Percentiles rank a stretch among this genome's conserved stretches.
Conservation (phyloP, 2,797 vertebrate species). For the Sebastes taczanowskii region DNA sequence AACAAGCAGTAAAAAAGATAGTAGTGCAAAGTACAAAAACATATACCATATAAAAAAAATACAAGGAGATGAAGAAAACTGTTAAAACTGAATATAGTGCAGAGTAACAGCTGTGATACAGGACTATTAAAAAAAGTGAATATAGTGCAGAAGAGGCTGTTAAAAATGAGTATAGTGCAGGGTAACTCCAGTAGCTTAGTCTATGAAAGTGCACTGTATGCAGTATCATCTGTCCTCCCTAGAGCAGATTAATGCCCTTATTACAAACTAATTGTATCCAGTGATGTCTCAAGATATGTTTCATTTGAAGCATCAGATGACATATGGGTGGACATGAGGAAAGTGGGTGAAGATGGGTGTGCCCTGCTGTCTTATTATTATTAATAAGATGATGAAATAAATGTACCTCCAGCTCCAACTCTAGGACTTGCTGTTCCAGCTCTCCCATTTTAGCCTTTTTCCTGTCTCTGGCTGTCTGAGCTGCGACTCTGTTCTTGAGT, state of each 20-base stretch:
- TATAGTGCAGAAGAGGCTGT: no score
- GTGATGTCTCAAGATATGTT: neutral
- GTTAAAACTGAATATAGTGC: no score
- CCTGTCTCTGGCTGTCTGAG: conserved; percentile 95
- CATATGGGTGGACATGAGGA: neutral
- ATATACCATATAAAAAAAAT: no score
- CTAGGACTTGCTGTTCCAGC: conserved; percentile 93
- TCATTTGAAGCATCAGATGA: neutral
- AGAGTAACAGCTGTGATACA: no score
- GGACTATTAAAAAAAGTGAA: no score
- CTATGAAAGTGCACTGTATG: no score
- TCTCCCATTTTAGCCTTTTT: conserved; percentile 99
- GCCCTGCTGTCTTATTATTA: neutral
- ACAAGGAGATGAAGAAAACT: no score
- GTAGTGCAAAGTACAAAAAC: no score
- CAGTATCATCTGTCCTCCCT: no score
- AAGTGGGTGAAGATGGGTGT: neutral
- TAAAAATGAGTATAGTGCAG: no score
- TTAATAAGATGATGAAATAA: neutral
- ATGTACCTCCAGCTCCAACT: conserved; percentile 92
- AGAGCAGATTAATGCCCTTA: neutral
- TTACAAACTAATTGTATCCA: neutral
- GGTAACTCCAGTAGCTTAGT: no score
- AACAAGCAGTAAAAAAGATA: no score
- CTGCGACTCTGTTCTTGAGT: conserved; percentile 97